Evolutionary conservation across 1,140 invertebrate genomes (phyloP).

Genomic region (Leptinotarsa texana): DNA sequence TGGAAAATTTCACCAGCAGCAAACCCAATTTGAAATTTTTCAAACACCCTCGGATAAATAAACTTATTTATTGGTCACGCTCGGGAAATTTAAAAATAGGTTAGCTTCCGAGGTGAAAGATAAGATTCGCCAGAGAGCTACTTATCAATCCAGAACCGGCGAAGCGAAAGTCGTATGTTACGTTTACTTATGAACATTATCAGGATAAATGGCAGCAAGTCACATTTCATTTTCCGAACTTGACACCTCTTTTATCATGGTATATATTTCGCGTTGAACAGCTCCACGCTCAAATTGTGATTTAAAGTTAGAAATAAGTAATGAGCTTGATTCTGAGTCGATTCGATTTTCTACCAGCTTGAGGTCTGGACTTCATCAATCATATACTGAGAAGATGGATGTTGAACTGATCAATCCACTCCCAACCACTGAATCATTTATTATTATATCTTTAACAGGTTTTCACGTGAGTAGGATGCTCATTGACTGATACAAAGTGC

Average conservation of each 20-base stretch:
- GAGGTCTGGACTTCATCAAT: no score
- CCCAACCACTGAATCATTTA: no score
- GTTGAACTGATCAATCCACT: no score
- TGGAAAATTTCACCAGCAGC: background rate
- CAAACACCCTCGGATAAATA: background rate
- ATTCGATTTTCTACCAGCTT: no score
- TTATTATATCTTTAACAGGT: no score
- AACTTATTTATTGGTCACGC: slow-evolving; percentile 3
- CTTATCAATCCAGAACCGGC: slow-evolving; percentile 31
- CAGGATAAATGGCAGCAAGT: slow-evolving; percentile 34
- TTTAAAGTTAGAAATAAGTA: slow-evolving; percentile 15
- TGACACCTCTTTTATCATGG: slow-evolving; percentile 35
- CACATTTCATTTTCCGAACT: slow-evolving; percentile 35
- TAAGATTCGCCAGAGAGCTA: slow-evolving; percentile 26
- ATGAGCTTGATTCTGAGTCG: no score
- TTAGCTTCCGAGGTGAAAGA: slow-evolving; percentile 13
- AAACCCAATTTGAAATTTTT: background rate
- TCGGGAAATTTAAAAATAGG: slow-evolving; percentile 14
- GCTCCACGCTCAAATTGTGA: slow-evolving; percentile 31
- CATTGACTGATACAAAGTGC: no score
- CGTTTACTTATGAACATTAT: slow-evolving; percentile 37
- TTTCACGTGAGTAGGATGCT: no score
- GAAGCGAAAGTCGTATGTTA: slow-evolving; percentile 32
- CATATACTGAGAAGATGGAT: no score
- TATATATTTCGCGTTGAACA: slow-evolving; percentile 20